Evolutionary conservation across 2,888 invertebrate species (phyloP), one percentile per base, ranked within the genome.

Genomic region (Penaeus monodon): DNA sequence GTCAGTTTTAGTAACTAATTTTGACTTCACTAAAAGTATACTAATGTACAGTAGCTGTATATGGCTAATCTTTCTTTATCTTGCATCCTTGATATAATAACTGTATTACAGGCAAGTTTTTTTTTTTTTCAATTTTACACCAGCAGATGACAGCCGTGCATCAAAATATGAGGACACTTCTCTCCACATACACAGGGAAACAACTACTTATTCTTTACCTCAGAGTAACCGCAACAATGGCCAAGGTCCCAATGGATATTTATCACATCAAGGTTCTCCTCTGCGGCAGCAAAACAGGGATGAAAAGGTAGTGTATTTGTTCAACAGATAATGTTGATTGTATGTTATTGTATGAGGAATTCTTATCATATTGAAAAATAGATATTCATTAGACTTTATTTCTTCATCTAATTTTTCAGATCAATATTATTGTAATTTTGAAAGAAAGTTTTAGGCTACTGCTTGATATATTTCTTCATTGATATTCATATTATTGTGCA

Each of bases 131-230:
- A 81, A 70, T 68, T 27, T 22, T 65, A 65, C 22, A 14, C 68
- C 44, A n/a, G n/a, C 68, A 84, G 88, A 88, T 68, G 77, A 84
- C 64, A 80, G 74, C 49, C 49, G 84, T 57, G 66, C 88, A 76
- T 66, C 84, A 17, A 88, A 88, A 57, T 88, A 88, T n/a, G 88
- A 88, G 66, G 88, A 88, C 68, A 88, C 88, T 6, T 84, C 88
- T 49, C 81, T 84, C 14, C 88, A 88, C 84, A 88, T 88, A 68
- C 88, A 88, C 68, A 83, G 84, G 63, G 88, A 84, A 79, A 73
- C 88, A 38, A 44, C 81, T 33, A 84, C 88, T 49, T 88, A 84
- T 38, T 65, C 79, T 24, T 74, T 88, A 27, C 88, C 88, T 7
- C 79, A 74, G 27, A 24, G 44, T 66, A 74, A 82, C 33, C 80